Evolutionary conservation across 2,797 vertebrate genomes (phyloP).

Genomic region (Loris lydekkerianus): DNA sequence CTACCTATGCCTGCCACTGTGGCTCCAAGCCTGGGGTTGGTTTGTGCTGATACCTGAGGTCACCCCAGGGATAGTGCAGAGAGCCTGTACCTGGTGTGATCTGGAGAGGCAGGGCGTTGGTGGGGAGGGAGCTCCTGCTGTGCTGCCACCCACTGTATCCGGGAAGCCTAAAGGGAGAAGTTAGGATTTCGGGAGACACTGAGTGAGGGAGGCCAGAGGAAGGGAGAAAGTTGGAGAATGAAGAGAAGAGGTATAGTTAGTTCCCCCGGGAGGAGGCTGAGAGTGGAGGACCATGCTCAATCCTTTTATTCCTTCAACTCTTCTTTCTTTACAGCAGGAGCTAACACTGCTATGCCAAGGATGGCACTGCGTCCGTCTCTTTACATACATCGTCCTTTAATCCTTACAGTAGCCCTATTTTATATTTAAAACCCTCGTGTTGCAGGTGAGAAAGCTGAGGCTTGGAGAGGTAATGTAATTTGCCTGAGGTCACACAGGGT

Average conservation of each 20-base stretch:
- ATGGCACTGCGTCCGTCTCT: accelerated
- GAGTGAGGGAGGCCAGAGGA: neutral
- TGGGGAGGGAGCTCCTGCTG: neutral
- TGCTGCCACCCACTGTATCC: neutral
- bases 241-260: neutral
- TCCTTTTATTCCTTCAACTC: neutral
- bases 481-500: neutral
- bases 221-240: too few species aligned
- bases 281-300: neutral
- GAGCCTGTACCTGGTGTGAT: neutral
- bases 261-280: neutral
- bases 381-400: too few species aligned
- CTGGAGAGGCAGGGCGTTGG: neutral
- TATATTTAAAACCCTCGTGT: neutral
- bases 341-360: accelerated
- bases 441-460: neutral
- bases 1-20: neutral
- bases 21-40: neutral
- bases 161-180: neutral
- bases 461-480: neutral
- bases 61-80: neutral
- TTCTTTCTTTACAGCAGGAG: neutral
- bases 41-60: neutral
- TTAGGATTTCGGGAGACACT: neutral
- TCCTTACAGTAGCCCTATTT: neutral